Percentiles rank a stretch among this genome's conserved stretches.
These are phyloP conservation scores for Stigmatopora argus DNA, from an alignment of 2,113 vertebrate genomes.

Conservation along the genomic window DNA sequence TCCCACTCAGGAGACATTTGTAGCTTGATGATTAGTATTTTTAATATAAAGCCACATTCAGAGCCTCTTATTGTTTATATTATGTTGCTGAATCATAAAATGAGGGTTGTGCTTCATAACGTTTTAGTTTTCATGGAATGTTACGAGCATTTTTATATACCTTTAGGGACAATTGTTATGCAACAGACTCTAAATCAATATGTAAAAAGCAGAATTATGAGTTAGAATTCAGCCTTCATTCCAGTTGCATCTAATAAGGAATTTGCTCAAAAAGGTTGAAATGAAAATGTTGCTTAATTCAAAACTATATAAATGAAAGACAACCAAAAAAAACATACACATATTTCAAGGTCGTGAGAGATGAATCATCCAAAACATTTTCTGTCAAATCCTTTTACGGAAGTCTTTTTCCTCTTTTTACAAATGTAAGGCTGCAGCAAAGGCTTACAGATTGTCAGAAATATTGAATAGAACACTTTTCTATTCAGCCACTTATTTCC, in stretches of 20 bases:
- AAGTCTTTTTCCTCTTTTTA: slow-evolving; percentile 3
- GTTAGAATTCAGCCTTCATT: too few species aligned
- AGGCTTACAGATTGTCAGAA: slow-evolving; percentile 5
- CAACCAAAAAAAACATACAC: not conserved
- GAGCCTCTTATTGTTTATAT: too few species aligned
- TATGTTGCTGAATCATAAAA: too few species aligned
- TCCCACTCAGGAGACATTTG: too few species aligned
- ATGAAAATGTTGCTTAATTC: not conserved
- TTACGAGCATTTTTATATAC: too few species aligned
- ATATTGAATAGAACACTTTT: not conserved
- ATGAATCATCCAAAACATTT: slow-evolving; percentile 9
- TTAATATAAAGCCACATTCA: too few species aligned
- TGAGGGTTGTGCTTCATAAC: too few species aligned
- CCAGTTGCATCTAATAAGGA: not conserved
- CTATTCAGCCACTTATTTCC: not conserved
- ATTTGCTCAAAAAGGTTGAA: not conserved
- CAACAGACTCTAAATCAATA: not conserved
- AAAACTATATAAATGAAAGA: not conserved
- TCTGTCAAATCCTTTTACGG: slow-evolving; percentile 3
- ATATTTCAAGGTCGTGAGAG: not conserved
- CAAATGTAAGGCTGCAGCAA: not conserved
- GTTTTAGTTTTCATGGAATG: too few species aligned
- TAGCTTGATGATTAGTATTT: too few species aligned
- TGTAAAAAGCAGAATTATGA: not conserved
- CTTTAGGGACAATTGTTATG: not conserved